A percentile compares a stretch with the other conserved stretches of the same genome.
Evolutionary conservation across 2,797 vertebrate species (phyloP).

Genomic region (Clamator glandarius): DNA sequence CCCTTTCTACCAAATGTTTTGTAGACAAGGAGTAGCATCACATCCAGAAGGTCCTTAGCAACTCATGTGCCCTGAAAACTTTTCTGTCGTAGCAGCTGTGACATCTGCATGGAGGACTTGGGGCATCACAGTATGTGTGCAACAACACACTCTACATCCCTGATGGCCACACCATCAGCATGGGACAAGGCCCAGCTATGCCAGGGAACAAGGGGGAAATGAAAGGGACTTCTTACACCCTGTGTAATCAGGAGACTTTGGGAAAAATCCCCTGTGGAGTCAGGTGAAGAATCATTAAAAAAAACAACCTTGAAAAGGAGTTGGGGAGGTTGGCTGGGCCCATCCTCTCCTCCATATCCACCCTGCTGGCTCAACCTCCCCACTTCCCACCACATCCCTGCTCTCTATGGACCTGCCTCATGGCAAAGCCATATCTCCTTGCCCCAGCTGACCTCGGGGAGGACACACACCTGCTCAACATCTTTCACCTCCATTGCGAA

Average conservation of each 20-base stretch:
- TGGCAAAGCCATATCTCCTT: not conserved
- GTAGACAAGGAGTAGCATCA: not conserved
- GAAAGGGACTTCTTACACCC: not conserved
- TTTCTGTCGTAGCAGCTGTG: not conserved
- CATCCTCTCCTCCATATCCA: not conserved
- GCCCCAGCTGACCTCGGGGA: not conserved
- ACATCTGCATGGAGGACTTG: not conserved
- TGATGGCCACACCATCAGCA: not conserved
- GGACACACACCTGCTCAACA: not conserved
- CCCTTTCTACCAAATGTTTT: not conserved
- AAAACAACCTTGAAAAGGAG: not conserved
- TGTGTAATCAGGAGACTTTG: not conserved
- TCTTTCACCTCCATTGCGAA: not conserved
- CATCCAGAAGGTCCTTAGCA: not conserved
- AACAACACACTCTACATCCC: not conserved
- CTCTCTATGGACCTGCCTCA: not conserved
- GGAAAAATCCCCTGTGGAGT: not conserved
- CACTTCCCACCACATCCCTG: fast-evolving
- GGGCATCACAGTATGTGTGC: fast-evolving
- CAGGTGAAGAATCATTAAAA: not conserved
- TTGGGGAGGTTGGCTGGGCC: not conserved
- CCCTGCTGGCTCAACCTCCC: not conserved
- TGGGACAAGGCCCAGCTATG: not conserved
- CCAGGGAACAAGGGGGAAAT: not conserved
- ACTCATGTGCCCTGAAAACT: not conserved